phyloP scores from a whole-genome alignment of 2,113 vertebrate species.

The Otus sunia region DNA sequence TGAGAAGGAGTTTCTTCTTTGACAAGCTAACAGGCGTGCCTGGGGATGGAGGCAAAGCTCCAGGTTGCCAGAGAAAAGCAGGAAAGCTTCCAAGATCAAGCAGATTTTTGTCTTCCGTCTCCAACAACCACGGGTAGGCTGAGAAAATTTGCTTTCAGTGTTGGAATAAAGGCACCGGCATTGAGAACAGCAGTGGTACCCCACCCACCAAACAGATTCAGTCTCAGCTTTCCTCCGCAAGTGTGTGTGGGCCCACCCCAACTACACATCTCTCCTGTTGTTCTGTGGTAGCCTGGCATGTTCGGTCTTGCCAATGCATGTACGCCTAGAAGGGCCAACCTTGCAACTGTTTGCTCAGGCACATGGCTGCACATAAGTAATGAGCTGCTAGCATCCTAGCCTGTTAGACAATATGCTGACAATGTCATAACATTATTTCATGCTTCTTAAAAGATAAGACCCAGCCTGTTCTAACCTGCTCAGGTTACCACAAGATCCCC shows the following conservation, averaged over 20 bases:
- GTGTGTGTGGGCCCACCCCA: not conserved
- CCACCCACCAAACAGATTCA: not conserved
- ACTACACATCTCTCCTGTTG: not conserved
- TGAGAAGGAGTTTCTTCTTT: not conserved
- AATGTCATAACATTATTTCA: conserved; percentile 64
- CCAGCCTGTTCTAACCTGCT: conserved; percentile 44
- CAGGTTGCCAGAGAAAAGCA: not conserved
- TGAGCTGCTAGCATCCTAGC: conserved; percentile 37
- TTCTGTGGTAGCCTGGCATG: not conserved
- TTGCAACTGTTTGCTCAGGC: conserved; percentile 6
- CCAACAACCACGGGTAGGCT: not conserved
- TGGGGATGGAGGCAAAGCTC: not conserved
- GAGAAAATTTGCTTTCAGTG: not conserved
- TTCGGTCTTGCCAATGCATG: not conserved
- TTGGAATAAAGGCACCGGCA: fast-evolving
- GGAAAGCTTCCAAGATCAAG: not conserved
- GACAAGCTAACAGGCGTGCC: not conserved
- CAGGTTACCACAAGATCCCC: conserved; percentile 50
- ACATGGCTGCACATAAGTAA: conserved; percentile 35
- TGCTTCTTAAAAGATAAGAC: conserved; percentile 43
- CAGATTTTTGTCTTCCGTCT: not conserved
- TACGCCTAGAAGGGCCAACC: conserved; percentile 2
- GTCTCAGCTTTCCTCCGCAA: not conserved
- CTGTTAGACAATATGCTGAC: conserved; percentile 59
- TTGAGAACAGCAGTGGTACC: not conserved